These are phyloP conservation scores for Fistularia tabacaria DNA, from an alignment of 2,797 vertebrate genomes.

Conservation along the genomic window DNA sequence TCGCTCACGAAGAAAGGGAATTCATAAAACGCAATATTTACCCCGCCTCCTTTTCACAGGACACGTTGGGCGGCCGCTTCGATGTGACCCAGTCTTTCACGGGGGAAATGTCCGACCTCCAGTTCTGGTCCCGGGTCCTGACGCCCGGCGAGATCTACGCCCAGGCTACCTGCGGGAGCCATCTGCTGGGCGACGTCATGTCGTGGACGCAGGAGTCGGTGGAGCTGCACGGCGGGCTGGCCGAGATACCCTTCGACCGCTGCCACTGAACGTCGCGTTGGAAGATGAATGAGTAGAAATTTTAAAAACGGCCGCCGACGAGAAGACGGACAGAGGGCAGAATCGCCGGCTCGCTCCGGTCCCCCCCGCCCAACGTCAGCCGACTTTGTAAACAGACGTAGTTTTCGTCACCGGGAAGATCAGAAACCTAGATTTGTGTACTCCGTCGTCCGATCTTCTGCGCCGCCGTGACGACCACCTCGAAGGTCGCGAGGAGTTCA, in stretches of 20 bases:
- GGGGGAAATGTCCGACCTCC: conserved; percentile 80
- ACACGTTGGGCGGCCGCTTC: conserved; percentile 80
- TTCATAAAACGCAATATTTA: no score
- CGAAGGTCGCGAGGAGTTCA: no score
- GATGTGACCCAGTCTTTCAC: conserved; percentile 83
- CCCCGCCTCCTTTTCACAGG: conserved; percentile 66
- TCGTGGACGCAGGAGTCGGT: conserved; percentile 74
- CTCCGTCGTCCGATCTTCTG: no score
- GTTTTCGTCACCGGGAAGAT: conserved; percentile 4
- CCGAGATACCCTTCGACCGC: conserved; percentile 76
- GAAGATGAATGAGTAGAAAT: background rate
- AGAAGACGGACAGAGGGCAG: background rate
- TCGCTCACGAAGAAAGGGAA: no score
- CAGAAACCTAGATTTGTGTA: conserved; percentile 2
- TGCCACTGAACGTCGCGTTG: conserved; percentile 66
- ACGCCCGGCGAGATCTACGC: conserved; percentile 72
- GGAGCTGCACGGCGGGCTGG: conserved; percentile 81
- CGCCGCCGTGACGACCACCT: no score
- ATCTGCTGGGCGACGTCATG: conserved; percentile 73
- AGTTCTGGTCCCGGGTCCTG: conserved; percentile 83
- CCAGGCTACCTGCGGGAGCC: conserved; percentile 73
- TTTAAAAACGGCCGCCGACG: conserved; percentile 1
- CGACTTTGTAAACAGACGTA: conserved; percentile 1
- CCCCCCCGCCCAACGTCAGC: no score
- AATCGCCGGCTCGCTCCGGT: background rate